These are phyloP conservation scores for Myanophis thanlyinensis DNA, from an alignment of 2,113 vertebrate genomes.

Conservation along the genomic window DNA sequence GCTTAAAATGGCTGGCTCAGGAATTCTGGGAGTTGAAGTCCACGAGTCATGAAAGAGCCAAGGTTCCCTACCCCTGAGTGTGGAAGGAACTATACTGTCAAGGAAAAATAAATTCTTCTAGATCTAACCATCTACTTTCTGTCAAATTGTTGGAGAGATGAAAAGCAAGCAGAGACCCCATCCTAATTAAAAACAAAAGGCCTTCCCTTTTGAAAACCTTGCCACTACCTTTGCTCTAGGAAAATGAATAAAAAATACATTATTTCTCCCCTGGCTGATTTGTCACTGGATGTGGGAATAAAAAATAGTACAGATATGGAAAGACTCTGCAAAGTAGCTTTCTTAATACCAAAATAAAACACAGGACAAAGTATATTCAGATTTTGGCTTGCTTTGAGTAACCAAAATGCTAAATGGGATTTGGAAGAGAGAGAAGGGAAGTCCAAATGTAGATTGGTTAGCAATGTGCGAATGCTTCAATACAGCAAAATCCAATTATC, in stretches of 20 bases:
- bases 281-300: background rate
- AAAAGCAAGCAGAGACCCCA: background rate
- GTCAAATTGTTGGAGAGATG: background rate
- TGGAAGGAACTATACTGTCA: background rate
- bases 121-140: background rate
- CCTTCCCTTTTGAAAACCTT: background rate
- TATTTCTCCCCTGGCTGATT: background rate
- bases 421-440: background rate
- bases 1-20: too few relatives aligned
- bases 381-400: background rate
- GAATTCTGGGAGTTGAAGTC: too few relatives aligned
- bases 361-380: background rate
- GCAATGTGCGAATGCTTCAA: background rate
- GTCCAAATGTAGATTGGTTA: background rate
- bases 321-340: background rate
- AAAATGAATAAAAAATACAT: background rate
- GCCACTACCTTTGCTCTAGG: background rate
- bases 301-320: background rate
- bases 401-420: background rate
- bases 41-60: too few relatives aligned
- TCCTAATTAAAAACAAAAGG: background rate
- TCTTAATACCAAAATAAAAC: background rate
- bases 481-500: background rate
- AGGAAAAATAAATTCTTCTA: background rate
- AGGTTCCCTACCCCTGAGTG: too few relatives aligned